Base-by-base conservation (phyloP, 1,140 invertebrate genomes). In the Lasaia peninsularis region DNA sequence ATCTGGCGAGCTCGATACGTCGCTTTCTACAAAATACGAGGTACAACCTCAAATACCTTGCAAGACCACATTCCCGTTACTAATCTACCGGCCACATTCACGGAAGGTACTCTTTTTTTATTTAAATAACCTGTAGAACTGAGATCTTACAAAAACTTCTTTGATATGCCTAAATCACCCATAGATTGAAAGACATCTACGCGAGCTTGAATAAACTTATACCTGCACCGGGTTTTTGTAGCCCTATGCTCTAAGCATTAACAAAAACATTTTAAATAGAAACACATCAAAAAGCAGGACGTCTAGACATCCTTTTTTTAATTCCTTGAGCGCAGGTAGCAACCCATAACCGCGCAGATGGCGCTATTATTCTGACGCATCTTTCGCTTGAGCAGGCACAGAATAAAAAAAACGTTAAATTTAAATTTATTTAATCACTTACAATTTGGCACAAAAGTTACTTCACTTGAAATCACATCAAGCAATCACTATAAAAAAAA, bases 281-380 rank as follows among this genome's bases (percentile, higher is more conserved):
- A 81, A 77, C 68, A 66, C 71, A 71, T 79, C 76, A 74, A 78
- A 80, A 77, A 71, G 72, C 80, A 84, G 82, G 79, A 81, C 70
- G 82, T 87, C 84, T 87, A 87, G 84, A 87, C 79, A 62, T 77
- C 67, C 57, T 79, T 85, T 80, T 82, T 85, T 81, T 71, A 72
- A 51, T 80, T 83, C 75, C 62, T 71, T 75, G 75, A 79, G 79
- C 32, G 71, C 83, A 87, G 83, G 83, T 87, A 87, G 72, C 71
- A 62, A 48, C 71, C 71, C 63, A 63, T 52, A 73, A 65, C 60
- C 71, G 71, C 33, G 53, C 52, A 53, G 40, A 32, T 40, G 49
- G 52, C 37, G 31, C 14, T 40, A 48, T 48, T 21, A 48, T 48
- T 11, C 20, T 21, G n/a, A 4, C n/a, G 14, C 8, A 31, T 56